Base-by-base conservation (phyloP, 1,140 invertebrate genomes). In the Helicoverpa armigera region DNA sequence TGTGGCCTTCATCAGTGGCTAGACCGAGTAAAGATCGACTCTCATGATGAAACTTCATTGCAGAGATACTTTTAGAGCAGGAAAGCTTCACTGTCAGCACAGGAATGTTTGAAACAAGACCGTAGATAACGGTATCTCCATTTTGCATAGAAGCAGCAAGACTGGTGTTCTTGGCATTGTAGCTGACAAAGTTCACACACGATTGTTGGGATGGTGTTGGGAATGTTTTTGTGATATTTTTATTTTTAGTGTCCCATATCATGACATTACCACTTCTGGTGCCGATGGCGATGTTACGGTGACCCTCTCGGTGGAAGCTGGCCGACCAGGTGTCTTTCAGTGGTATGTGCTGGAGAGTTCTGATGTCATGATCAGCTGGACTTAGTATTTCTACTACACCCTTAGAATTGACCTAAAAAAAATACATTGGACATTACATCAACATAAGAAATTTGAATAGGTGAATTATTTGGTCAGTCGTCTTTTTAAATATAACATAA, bases 211-310 rank as follows among this genome's bases (percentile, higher is more conserved):
- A 78, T 12, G 91, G 91, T 14, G 85, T 87, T 0, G 94, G 89
- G 80, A 95, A 95, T 82, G 91, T 90, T 85, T 95, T 95, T 5
- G 87, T 91, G 5, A 94, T 87, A 31, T 85, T 88, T 89, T 95
- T 95, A 56, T 90, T 91, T 86, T 94, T 95, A 10, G 94, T 94
- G 63, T 95, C 94, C 95, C 95, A 95, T 60, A 95, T 94, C 82
- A 94, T 87, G 11, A 95, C 92, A 86, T 91, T 92, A 29, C 94
- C 95, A 87, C 85, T 93, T 80, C 89, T 91, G 12, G 93, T 94
- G 5, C 94, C 95, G 67, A 95, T 89, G 35, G 94, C 94, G 48
- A 95, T 77, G 74, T 94, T 90, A 2, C 93, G 87, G 82, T 95
- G 92, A 13, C 92, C 92, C 58, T 94, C 93, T 29, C 93, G 87